Evolutionary conservation across 1,140 invertebrate genomes (phyloP).

Genomic region (Uloborus diversus): DNA sequence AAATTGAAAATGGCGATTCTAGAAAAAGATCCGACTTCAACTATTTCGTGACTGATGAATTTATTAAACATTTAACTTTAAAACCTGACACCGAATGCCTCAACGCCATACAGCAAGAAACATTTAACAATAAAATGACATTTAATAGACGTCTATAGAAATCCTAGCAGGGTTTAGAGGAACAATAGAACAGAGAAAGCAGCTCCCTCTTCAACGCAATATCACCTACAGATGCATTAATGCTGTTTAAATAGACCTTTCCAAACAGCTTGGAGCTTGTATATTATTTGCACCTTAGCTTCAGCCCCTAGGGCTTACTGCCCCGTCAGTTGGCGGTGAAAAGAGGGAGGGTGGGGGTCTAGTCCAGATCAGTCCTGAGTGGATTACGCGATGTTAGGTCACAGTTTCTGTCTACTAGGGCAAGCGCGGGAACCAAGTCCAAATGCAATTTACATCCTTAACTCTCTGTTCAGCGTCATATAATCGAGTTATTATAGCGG

Average conservation of each 20-base stretch:
- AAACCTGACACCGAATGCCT: too few species aligned
- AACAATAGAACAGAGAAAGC: too few species aligned
- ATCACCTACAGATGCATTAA: constrained; percentile 35
- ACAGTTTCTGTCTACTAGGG: not conserved
- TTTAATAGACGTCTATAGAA: too few species aligned
- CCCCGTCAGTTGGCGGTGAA: constrained; percentile 27
- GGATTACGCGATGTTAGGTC: constrained; percentile 48
- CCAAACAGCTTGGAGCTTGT: constrained; percentile 40
- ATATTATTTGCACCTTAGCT: constrained; percentile 42
- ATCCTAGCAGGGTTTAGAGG: too few species aligned
- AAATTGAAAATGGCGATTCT: too few species aligned
- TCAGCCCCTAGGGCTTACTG: constrained; percentile 12
- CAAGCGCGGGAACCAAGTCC: not conserved
- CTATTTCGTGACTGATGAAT: too few species aligned
- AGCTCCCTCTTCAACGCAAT: too few species aligned
- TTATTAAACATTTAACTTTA: too few species aligned
- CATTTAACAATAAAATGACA: too few species aligned
- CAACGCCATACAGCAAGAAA: too few species aligned
- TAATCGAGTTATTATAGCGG: constrained; percentile 39
- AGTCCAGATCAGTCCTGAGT: constrained; percentile 29
- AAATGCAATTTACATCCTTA: constrained; percentile 43
- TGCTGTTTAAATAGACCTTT: constrained; percentile 50
- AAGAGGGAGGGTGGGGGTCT: constrained; percentile 31
- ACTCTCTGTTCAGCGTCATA: constrained; percentile 24
- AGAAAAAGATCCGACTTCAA: too few species aligned